These are phyloP conservation scores for Lithophane ornitopus DNA, from an alignment of 2,888 invertebrate genomes.

Conservation along the genomic window DNA sequence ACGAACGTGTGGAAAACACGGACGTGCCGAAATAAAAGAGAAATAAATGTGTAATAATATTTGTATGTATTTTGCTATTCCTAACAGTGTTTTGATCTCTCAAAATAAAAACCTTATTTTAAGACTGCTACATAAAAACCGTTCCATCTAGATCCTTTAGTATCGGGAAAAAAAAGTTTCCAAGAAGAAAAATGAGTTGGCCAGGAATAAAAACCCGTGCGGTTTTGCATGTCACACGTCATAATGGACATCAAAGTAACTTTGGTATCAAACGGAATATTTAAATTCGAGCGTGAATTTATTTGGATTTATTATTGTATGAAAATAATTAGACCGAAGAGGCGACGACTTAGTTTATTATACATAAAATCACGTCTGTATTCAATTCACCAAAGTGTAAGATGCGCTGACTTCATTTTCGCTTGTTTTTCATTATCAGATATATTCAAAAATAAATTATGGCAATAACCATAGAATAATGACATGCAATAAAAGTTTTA, in stretches of 20 bases:
- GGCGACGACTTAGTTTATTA: background rate
- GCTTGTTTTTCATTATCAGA: too few species aligned
- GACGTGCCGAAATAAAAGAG: slow-evolving; percentile 32
- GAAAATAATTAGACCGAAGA: background rate
- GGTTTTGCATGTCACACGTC: slow-evolving; percentile 9
- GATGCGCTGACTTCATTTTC: too few species aligned
- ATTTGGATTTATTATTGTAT: slow-evolving; percentile 3
- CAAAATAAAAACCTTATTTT: background rate
- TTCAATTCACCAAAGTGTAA: too few species aligned
- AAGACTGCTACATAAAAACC: background rate
- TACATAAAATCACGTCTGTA: too few species aligned
- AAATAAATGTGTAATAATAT: slow-evolving; percentile 23
- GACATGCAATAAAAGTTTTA: too few species aligned
- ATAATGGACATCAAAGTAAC: slow-evolving; percentile 15
- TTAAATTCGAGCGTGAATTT: slow-evolving; percentile 17
- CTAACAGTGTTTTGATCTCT: background rate
- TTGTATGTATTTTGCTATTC: slow-evolving; percentile 25
- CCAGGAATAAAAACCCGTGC: slow-evolving; percentile 13
- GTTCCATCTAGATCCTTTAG: background rate
- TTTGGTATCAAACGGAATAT: slow-evolving; percentile 43
- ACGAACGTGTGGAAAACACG: slow-evolving; percentile 46
- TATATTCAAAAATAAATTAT: too few species aligned
- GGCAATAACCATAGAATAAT: too few species aligned
- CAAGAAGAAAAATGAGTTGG: background rate
- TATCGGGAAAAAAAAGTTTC: background rate